Evolutionary conservation across 2,113 vertebrate species (phyloP).

Genomic region (Hemiprocne comata): DNA sequence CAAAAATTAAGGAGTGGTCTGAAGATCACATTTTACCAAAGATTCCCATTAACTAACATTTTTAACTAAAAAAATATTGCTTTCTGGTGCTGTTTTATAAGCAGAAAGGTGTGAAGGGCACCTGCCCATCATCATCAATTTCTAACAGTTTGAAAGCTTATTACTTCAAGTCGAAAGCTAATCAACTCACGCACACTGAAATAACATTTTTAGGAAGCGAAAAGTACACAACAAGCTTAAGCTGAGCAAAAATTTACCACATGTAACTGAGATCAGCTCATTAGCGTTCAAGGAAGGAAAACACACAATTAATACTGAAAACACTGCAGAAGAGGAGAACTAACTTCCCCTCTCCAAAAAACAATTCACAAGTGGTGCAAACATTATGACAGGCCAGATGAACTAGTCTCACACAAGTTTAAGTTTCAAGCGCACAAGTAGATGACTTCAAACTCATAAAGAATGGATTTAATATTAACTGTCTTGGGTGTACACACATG

Average conservation of each 20-base stretch:
- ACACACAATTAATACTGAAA: not conserved
- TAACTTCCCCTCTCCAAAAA: not conserved
- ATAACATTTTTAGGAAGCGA: not conserved
- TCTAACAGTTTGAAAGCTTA: not conserved
- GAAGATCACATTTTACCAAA: not conserved
- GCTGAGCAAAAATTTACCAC: not conserved
- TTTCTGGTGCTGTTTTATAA: not conserved
- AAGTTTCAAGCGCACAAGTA: not conserved
- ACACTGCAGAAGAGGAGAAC: not conserved
- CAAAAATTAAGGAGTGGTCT: not conserved
- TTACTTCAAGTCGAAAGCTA: not conserved
- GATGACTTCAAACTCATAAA: not conserved
- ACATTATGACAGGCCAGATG: not conserved
- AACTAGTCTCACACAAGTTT: not conserved
- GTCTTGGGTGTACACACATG: fast-evolving
- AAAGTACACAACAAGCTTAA: not conserved
- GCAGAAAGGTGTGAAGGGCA: not conserved
- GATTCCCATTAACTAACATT: not conserved
- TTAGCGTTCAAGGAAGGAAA: not conserved
- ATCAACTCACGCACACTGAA: not conserved
- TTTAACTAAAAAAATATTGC: not conserved
- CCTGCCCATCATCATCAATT: not conserved
- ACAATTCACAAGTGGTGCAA: not conserved
- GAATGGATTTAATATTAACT: not conserved
- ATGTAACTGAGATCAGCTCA: not conserved